Evolutionary conservation across 2,888 invertebrate species (phyloP), one percentile per base, ranked within the genome.

Genomic region (Amphipoea lucens): DNA sequence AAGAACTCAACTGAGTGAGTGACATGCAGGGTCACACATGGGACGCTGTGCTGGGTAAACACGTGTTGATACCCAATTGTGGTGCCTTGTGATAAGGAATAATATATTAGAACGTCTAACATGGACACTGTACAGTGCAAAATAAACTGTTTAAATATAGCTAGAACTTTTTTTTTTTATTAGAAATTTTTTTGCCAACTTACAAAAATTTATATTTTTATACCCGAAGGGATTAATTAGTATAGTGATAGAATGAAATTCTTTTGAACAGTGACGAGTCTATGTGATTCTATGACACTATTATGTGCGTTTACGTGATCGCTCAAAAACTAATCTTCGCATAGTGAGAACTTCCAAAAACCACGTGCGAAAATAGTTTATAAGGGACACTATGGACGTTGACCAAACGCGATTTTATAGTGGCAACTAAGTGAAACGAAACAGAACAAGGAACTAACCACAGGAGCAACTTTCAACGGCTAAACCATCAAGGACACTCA

Each of bases 161-260:
- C 0, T 48, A n/a, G 9, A 45, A 11, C 45, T 23, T 57, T 3
- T 23, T 3, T 23, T 57, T 57, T 23, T 23, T 11, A 45, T 45
- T 45, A 42, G 0, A 42, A 42, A 9, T 6, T 0, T 5, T 11
- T 42, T 45, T 45, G n/a, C 12, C 4, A 4, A 5, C n/a, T 60
- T 29, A 2, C 11, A 45, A 60, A 62, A 48, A 29, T 17, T 74
- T 76, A 40, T 76, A 76, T 20, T 76, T 76, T 75, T 76, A 51
- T 75, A 76, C 57, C 40, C n/a, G 17, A 51, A 51, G 6, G 12
- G 29, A 20, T 29, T 20, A 68, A 20, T 29, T 20, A 68, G 7
- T 23, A 5, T 54, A 36, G 9, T 42, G 42, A 42, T 11, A 14
- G 1, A 23, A 36, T 42, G 23, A 0, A 36, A 54, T 36, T 40